Conservation (phyloP, 2,113 vertebrate genomes). For the Halcyon malimbica region DNA sequence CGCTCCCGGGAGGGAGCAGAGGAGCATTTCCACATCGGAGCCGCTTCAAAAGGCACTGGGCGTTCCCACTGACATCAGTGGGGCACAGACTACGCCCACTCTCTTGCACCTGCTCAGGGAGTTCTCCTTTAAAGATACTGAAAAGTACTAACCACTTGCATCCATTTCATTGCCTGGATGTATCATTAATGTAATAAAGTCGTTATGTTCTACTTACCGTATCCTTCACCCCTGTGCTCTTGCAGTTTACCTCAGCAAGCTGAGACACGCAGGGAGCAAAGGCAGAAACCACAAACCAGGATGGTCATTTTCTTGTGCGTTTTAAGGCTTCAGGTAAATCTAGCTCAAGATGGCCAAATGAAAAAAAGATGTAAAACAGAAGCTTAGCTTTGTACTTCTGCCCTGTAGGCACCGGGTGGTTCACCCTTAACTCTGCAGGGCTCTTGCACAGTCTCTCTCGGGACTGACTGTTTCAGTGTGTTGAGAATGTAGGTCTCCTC, state of each 20-base stretch:
- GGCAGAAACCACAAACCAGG: not conserved
- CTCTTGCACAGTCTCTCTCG: fast-evolving
- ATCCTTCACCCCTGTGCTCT: not conserved
- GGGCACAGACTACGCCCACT: not conserved
- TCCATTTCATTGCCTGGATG: not conserved
- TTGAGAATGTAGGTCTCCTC: not conserved
- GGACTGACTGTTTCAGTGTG: not conserved
- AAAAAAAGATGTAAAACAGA: not conserved
- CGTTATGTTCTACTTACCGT: not conserved
- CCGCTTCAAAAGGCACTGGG: not conserved
- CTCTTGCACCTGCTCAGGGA: conserved; percentile 17
- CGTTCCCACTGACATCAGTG: not conserved
- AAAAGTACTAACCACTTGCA: not conserved
- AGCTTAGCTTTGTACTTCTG: not conserved
- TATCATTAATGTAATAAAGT: not conserved
- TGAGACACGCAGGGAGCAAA: not conserved
- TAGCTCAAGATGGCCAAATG: not conserved
- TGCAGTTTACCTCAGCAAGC: not conserved
- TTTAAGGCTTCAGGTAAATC: not conserved
- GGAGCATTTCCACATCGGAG: conserved; percentile 3
- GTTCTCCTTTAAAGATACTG: not conserved
- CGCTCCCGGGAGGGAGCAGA: not conserved
- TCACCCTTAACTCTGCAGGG: fast-evolving
- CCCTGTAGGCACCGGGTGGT: fast-evolving
- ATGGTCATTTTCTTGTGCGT: not conserved